A percentile compares a stretch with the other conserved stretches of the same genome.
phyloP scores from a whole-genome alignment of 1,140 invertebrate genomes.

The Spodoptera frugiperda region DNA sequence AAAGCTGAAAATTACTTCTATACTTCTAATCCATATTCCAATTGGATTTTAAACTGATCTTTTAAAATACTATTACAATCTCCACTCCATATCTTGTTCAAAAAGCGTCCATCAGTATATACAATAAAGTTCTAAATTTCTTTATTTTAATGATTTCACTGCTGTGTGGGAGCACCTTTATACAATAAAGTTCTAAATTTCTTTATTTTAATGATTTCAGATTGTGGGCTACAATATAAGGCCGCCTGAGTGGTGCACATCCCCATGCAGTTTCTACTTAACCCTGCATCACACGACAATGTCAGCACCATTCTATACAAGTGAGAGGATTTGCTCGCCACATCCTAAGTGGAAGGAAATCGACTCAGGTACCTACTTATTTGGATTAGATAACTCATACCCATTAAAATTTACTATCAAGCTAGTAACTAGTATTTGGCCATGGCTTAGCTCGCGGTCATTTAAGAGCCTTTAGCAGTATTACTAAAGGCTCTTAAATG shows the following conservation, averaged over 20 bases:
- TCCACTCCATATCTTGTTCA: too few species aligned
- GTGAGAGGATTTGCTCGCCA: constrained; percentile 90
- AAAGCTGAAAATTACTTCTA: too few species aligned
- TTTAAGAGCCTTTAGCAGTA: too few species aligned
- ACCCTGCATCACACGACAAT: constrained; percentile 92
- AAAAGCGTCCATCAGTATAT: too few species aligned
- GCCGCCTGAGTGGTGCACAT: constrained; percentile 75
- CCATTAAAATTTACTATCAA: too few species aligned
- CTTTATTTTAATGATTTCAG: constrained; percentile 55
- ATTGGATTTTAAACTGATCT: too few species aligned
- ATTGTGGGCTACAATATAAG: constrained; percentile 85
- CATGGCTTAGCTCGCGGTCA: too few species aligned
- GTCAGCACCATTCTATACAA: constrained; percentile 95
- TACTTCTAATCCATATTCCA: too few species aligned
- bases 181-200: not conserved
- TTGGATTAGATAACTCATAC: not conserved
- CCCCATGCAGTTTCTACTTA: constrained; percentile 89
- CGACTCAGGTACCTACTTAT: constrained; percentile 79
- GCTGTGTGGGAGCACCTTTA: too few species aligned
- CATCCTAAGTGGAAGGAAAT: constrained; percentile 93
- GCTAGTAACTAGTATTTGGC: too few species aligned
- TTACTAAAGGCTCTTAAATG: too few species aligned
- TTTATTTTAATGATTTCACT: constrained; percentile 51
- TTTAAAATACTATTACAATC: too few species aligned
- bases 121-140: not conserved